Evolutionary conservation across 2,888 invertebrate genomes (phyloP).

Genomic region (Ectemnius continuus): DNA sequence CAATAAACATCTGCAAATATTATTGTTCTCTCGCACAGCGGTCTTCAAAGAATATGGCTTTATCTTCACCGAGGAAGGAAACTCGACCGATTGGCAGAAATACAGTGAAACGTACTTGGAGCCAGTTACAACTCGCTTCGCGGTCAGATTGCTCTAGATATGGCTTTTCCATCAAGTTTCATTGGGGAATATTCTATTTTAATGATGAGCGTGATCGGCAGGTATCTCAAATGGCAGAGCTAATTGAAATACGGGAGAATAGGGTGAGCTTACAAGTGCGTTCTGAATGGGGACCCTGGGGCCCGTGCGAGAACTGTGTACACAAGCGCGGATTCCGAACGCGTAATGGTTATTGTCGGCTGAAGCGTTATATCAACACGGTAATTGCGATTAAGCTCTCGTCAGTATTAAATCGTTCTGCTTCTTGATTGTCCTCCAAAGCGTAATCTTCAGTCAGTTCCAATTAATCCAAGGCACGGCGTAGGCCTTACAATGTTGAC

Average conservation of each 20-base stretch:
- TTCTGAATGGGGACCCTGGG: slow-evolving; percentile 80
- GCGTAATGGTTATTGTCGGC: slow-evolving; percentile 79
- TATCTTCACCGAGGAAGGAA: slow-evolving; percentile 73
- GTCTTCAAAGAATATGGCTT: slow-evolving; percentile 57
- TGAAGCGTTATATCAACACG: slow-evolving; percentile 72
- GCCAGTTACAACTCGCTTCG: slow-evolving; percentile 78
- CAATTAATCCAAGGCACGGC: neutral
- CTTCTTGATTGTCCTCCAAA: too few species aligned
- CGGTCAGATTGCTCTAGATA: slow-evolving; percentile 51
- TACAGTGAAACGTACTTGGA: slow-evolving; percentile 78
- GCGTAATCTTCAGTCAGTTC: neutral
- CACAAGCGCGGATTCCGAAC: slow-evolving; percentile 73
- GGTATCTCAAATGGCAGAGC: slow-evolving; percentile 77
- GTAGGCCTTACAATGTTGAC: too few species aligned
- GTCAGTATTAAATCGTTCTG: too few species aligned
- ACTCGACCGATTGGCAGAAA: slow-evolving; percentile 78
- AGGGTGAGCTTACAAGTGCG: slow-evolving; percentile 78
- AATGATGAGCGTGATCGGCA: slow-evolving; percentile 28
- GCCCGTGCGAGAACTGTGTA: slow-evolving; percentile 79
- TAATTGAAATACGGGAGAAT: slow-evolving; percentile 75
- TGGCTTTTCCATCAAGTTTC: too few species aligned
- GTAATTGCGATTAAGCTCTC: slow-evolving; percentile 37
- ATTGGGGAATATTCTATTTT: too few species aligned
- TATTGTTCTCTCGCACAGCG: slow-evolving; percentile 41
- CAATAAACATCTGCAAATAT: neutral